A percentile compares a stretch with the other conserved stretches of the same genome.
Conservation (phyloP, 2,888 invertebrate species). For the Teleiodes luculella region DNA sequence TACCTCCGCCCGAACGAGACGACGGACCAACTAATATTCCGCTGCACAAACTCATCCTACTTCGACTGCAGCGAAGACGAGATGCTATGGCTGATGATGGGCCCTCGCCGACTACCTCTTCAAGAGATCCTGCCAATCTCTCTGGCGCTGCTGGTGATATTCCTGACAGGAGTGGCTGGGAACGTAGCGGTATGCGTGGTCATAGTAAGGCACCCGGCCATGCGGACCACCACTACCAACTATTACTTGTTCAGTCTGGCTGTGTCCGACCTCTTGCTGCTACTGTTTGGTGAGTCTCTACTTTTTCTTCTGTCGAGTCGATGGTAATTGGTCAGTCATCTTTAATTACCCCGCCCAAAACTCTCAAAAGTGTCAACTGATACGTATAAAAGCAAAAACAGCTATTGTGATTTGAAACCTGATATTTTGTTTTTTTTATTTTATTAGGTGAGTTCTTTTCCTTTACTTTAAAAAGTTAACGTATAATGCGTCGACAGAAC, state of each 20-base stretch:
- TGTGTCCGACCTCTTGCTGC: conserved; percentile 88
- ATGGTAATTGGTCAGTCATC: too few species aligned
- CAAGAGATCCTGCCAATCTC: conserved; percentile 80
- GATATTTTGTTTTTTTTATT: too few species aligned
- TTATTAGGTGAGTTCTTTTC: too few species aligned
- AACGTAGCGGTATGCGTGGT: conserved; percentile 92
- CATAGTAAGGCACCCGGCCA: conserved; percentile 86
- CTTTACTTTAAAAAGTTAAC: too few species aligned
- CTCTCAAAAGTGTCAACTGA: too few species aligned
- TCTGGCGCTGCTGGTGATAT: conserved; percentile 85
- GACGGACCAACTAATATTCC: conserved; percentile 40
- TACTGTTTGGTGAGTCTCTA: conserved; percentile 87
- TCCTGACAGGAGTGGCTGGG: conserved; percentile 90
- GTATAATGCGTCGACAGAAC: too few species aligned
- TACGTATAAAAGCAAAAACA: too few species aligned
- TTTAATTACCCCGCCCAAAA: too few species aligned
- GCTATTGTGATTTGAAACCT: too few species aligned
- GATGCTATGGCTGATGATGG: conserved; percentile 78
- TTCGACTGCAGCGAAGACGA: conserved; percentile 81
- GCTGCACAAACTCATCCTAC: conserved; percentile 61
- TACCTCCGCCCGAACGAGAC: conserved; percentile 55
- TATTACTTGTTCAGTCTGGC: conserved; percentile 95
- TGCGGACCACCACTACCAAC: conserved; percentile 95
- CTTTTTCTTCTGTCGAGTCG: too few species aligned
- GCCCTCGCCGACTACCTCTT: conserved; percentile 80